Conservation (phyloP, 1,140 invertebrate species). For the Drosophila santomea region DNA sequence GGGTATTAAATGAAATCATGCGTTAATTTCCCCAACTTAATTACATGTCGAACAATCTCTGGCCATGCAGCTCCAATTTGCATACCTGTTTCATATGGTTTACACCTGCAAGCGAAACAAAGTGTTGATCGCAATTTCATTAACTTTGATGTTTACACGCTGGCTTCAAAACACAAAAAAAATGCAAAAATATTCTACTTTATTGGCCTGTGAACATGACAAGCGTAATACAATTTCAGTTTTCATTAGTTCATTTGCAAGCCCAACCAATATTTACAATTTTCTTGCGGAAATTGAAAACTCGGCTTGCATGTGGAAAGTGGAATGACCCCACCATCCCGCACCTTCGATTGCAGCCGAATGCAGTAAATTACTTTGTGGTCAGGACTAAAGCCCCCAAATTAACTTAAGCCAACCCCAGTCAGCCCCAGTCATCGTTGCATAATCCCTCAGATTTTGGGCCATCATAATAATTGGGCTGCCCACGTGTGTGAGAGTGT, state of each 20-base stretch:
- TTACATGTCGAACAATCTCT: slow-evolving; percentile 29
- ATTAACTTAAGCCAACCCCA: slow-evolving; percentile 30
- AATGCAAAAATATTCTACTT: neutral
- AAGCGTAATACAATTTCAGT: slow-evolving; percentile 7
- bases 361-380: slow-evolving; percentile 49
- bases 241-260: neutral
- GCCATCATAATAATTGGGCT: slow-evolving; percentile 65
- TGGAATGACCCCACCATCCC: neutral
- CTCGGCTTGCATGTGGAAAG: neutral
- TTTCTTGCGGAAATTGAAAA: slow-evolving; percentile 46
- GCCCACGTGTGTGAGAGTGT: neutral
- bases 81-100: slow-evolving; percentile 31
- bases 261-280: slow-evolving; percentile 10
- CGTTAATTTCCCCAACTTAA: slow-evolving; percentile 57
- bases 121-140: slow-evolving; percentile 49
- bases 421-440: slow-evolving; percentile 3
- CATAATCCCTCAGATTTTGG: slow-evolving; percentile 51
- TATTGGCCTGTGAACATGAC: slow-evolving; percentile 4
- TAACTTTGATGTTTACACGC: slow-evolving; percentile 39
- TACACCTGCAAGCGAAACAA: slow-evolving; percentile 19
- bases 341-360: slow-evolving; percentile 5
- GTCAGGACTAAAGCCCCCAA: slow-evolving; percentile 31
- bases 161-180: neutral
- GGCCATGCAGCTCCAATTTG: slow-evolving; percentile 14
- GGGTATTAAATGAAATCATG: slow-evolving; percentile 29